Evolutionary conservation across 2,113 vertebrate genomes (phyloP), one percentile per base, ranked within the genome.

Genomic region (Hippocampus abdominalis): DNA sequence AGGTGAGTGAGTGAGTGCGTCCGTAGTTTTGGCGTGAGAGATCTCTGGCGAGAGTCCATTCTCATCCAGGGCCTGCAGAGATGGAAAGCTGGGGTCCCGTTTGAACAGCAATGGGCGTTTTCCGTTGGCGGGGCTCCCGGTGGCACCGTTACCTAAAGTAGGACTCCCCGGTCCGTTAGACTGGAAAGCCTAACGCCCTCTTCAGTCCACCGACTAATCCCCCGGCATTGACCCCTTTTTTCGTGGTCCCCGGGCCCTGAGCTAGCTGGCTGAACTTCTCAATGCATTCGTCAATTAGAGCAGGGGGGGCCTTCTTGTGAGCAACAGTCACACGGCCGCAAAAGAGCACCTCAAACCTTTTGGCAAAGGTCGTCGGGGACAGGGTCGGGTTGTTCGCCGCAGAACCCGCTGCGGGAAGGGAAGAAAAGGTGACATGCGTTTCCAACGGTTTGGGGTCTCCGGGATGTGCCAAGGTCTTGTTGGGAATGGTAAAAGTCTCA

Each of bases 331-430:
- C 94, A 0, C 96, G 92, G 44, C 97, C 97, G 4, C 97, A 98
- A 81, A 98, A 98, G 32, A 98, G 89, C 77, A 99, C 97, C 86
- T 99, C 97, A 25, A 98, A 99, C 86, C 95, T 98, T 80, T 98
- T 98, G 75, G 95, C 88, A 67, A 98, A 99, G 0, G 92, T 89
- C 6, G 95, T 93, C 0, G 96, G 94, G 0, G 94, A 92, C 25
- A 95, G 32, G 0, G 21, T 78, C 0, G 15, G 2, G 2, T 54
- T 86, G 0, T 90, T 88, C 2, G 74, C 81, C 18, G 13, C 6
- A 15, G 78, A 53, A 60, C 21, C 67, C 7, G 66, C 91, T 88
- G 21, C 91, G 89, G 5, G 90, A 88, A 69, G 89, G 4, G 90
- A 70, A 0, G 90, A 91, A 76, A 83, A 87, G 46, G 91, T 53